Evolutionary conservation across 2,113 vertebrate species (phyloP).

Genomic region (Hystrix brachyura): DNA sequence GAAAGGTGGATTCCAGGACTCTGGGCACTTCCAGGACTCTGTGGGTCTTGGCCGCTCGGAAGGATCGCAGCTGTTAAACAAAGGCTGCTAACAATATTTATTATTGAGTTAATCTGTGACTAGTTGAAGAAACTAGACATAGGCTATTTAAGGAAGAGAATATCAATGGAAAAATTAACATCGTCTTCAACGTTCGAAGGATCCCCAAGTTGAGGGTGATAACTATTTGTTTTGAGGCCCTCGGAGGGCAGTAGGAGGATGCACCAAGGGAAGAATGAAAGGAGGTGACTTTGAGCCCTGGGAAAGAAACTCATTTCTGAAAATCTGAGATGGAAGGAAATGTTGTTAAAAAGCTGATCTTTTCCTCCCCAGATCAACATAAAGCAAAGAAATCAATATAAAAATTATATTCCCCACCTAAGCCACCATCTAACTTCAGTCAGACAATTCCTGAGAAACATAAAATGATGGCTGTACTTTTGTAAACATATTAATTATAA

Average conservation of each 20-base stretch:
- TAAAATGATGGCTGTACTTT: background rate
- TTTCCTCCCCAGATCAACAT: background rate
- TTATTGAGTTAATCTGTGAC: background rate
- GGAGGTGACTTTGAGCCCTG: background rate
- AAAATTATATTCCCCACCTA: constrained; percentile 1
- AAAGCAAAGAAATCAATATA: background rate
- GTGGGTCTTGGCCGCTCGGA: too few species aligned
- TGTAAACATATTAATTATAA: constrained; percentile 14
- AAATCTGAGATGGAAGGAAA: background rate
- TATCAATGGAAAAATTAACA: background rate
- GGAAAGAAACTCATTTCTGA: constrained; percentile 12
- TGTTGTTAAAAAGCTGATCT: background rate
- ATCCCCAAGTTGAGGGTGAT: background rate
- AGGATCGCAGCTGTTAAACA: background rate
- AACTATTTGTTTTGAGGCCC: background rate
- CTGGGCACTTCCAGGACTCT: background rate
- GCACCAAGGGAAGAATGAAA: background rate
- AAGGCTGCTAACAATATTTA: background rate
- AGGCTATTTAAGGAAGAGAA: background rate
- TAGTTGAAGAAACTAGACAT: background rate
- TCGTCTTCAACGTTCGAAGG: background rate
- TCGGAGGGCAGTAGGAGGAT: background rate
- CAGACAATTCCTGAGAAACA: constrained; percentile 3
- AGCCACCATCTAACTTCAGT: background rate
- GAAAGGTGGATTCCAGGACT: background rate